Evolutionary conservation across 2,113 vertebrate species (phyloP).

Genomic region (Etheostoma spectabile): DNA sequence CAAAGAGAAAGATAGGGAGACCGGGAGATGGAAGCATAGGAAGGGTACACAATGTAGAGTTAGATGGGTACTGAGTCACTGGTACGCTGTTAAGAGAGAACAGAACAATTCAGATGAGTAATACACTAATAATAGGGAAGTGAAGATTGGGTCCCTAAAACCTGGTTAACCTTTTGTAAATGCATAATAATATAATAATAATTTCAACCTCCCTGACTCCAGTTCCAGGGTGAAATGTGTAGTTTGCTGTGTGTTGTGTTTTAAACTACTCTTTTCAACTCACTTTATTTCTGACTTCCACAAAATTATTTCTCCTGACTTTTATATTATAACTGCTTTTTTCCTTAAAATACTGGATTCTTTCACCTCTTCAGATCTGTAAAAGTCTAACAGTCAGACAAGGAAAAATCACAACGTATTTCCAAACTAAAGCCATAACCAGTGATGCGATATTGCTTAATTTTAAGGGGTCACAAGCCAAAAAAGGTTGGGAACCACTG

Average conservation of each 20-base stretch:
- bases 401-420: background rate
- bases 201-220: constrained; percentile 26
- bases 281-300: background rate
- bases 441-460: constrained; percentile 2
- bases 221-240: background rate
- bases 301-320: background rate
- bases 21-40: constrained; percentile 40
- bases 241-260: background rate
- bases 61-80: constrained; percentile 52
- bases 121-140: constrained; percentile 54
- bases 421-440: background rate
- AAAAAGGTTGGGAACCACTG: background rate
- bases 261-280: background rate
- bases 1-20: constrained; percentile 59
- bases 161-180: constrained; percentile 30
- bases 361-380: background rate
- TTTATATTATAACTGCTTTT: background rate
- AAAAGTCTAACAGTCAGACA: background rate
- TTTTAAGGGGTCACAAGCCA: background rate
- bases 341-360: background rate
- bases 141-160: constrained; percentile 36
- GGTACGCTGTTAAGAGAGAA: constrained; percentile 23
- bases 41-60: constrained; percentile 25
- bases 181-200: background rate
- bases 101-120: constrained; percentile 43